Conservation (phyloP, 2,888 invertebrate genomes). For the Ommatoiulus sabulosus region DNA sequence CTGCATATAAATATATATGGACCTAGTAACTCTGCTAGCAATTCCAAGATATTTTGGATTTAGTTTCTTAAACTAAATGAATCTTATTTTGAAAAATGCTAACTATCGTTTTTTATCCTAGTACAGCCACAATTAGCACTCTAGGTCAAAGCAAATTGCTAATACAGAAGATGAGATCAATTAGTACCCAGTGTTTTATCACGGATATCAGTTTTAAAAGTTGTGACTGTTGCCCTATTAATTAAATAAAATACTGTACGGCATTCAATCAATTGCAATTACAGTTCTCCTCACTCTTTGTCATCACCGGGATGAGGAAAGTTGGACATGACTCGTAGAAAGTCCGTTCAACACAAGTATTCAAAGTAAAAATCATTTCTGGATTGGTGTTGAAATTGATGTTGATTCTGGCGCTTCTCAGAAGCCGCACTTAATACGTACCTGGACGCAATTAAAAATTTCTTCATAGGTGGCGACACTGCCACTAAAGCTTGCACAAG, state of each 20-base stretch:
- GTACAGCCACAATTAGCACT: too few species aligned
- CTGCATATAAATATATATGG: too few species aligned
- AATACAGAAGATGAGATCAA: not conserved
- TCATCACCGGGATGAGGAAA: not conserved
- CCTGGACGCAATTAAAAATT: constrained; percentile 10
- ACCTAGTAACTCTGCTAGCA: too few species aligned
- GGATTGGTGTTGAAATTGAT: not conserved
- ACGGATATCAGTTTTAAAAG: not conserved
- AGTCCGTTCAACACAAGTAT: not conserved
- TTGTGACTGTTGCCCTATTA: not conserved
- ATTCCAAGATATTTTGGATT: too few species aligned
- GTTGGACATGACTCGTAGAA: not conserved
- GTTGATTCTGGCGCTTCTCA: constrained; percentile 14
- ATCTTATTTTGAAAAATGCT: too few species aligned
- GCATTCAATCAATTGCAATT: not conserved
- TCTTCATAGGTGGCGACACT: not conserved
- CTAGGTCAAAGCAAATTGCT: too few species aligned
- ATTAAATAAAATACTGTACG: constrained; percentile 17
- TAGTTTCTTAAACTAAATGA: too few species aligned
- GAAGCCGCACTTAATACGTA: not conserved
- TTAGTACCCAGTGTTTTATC: not conserved
- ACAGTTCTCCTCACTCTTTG: not conserved
- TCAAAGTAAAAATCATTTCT: not conserved
- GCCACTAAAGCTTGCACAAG: constrained; percentile 88
- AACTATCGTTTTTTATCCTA: too few species aligned